These are phyloP conservation scores for Metacarcinus magister DNA, from an alignment of 2,888 invertebrate species.

Conservation along the genomic window DNA sequence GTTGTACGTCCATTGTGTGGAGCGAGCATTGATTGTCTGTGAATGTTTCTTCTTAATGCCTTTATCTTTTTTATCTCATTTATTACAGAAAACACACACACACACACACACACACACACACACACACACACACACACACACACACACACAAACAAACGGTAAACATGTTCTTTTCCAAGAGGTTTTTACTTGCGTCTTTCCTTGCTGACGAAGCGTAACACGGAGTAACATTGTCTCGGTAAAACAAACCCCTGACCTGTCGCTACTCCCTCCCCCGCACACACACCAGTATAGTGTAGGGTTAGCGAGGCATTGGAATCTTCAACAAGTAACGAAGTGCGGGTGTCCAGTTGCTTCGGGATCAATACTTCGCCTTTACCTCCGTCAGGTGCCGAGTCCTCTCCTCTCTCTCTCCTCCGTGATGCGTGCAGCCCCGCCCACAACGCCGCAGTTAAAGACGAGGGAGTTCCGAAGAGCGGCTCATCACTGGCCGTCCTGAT, in stretches of 20 bases:
- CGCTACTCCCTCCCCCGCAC: neutral
- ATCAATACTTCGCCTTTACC: constrained; percentile 46
- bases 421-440: constrained; percentile 19
- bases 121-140: no score
- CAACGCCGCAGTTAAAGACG: neutral
- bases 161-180: no score
- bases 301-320: neutral
- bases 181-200: neutral
- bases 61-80: no score
- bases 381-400: constrained; percentile 1
- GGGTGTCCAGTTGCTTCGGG: constrained; percentile 7
- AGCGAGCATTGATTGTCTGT: no score
- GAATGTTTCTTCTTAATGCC: no score
- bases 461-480: neutral
- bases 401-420: constrained; percentile 3
- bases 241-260: neutral
- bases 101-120: no score
- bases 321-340: neutral
- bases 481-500: neutral
- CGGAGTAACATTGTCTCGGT: neutral
- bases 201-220: neutral
- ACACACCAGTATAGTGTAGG: neutral
- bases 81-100: no score
- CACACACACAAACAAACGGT: no score
- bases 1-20: no score